Evolutionary conservation across 2,888 invertebrate species (phyloP), one percentile per base, ranked within the genome.

Genomic region (Phyto melanocephala): DNA sequence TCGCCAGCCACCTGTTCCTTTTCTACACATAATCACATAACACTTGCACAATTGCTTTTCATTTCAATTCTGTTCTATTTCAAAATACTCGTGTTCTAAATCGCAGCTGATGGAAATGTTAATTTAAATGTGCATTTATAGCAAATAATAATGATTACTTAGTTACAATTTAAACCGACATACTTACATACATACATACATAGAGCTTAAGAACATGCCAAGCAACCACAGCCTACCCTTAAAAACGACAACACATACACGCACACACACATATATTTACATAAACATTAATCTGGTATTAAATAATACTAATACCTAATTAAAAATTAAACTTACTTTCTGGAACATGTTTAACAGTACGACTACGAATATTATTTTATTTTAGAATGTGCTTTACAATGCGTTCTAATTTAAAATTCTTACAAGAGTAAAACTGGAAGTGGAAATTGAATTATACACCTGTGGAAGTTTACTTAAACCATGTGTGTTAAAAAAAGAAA

Each of bases 331-430:
- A 74, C 56, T 42, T n/a, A 68, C 35, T 58, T 56, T 72, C 78
- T 50, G 20, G 28, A 35, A 67, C 15, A 11, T 24, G 68, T 33
- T 8, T 60, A 20, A n/a, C n/a, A 11, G 22, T 40, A 71, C 11
- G 24, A 47, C 24, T 20, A 47, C 20, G 20, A 15, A 3, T 35
- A 47, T 24, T 35, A 47, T 24, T 71, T 24, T 47, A 6, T 6
- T 52, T 22, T 52, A 10, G 13, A 37, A 47, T 22, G 10, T 47
- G 15, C 1, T 40, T 4, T 56, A 56, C 67, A 81, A 77, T 81
- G 81, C 72, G 54, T 47, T 54, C 40, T 70, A 68, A 78, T 74
- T 81, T 74, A 22, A 63, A 78, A 68, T 78, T 56, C 28, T 65
- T 45, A 22, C 22, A n/a, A 56, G 28, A 47, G 8, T 24, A 58